Percentiles rank a stretch among this genome's conserved stretches.
Evolutionary conservation across 2,797 vertebrate species (phyloP).

Genomic region (Silurus lanzhouensis): DNA sequence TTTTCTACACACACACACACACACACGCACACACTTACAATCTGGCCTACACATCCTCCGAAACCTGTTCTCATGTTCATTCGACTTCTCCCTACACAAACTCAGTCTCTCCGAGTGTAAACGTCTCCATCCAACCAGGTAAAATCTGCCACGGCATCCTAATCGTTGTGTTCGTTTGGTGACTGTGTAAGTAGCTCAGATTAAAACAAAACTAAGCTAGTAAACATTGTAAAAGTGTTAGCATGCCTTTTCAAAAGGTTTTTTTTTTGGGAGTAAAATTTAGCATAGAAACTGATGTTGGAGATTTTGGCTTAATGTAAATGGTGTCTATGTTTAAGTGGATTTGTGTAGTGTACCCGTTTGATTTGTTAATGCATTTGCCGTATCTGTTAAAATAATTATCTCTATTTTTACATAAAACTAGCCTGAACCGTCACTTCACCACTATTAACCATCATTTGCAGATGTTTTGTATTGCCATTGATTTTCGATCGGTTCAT

Average conservation of each 20-base stretch:
- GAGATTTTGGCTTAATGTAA: neutral
- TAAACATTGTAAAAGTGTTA: neutral
- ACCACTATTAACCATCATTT: no score
- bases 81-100: neutral
- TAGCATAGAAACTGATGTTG: neutral
- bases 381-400: no score
- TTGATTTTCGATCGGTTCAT: no score
- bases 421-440: no score
- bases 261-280: neutral
- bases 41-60: slow-evolving; percentile 4
- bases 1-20: neutral
- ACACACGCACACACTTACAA: neutral
- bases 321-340: no score
- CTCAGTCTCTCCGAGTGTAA: neutral
- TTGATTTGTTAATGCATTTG: no score
- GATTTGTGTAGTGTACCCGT: no score
- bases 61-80: neutral
- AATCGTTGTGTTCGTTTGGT: neutral
- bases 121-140: slow-evolving; percentile 20
- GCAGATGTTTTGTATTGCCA: no score
- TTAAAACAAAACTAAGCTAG: neutral
- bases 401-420: no score
- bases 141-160: neutral
- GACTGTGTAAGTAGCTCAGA: no score
- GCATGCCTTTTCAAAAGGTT: neutral